Conservation (phyloP, 2,797 vertebrate genomes). For the Oryzias sinensis region DNA sequence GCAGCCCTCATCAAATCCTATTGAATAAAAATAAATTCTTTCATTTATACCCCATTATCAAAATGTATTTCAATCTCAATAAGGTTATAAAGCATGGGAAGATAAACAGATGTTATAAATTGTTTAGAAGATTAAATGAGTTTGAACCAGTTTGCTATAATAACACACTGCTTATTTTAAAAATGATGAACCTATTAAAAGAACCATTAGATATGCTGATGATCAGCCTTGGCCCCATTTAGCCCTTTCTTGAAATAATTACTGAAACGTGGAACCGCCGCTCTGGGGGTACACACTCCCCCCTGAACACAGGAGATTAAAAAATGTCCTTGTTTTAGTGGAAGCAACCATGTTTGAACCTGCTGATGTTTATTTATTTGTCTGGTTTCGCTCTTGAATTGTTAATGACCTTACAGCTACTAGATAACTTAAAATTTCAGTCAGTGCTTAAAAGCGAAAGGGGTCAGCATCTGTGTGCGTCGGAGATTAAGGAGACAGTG, state of each 20-base stretch:
- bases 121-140: no score
- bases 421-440: slow-evolving; percentile 13
- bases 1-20: no score
- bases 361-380: no score
- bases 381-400: slow-evolving; percentile 1
- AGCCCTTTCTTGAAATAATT: neutral
- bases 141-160: no score
- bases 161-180: neutral
- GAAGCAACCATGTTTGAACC: neutral
- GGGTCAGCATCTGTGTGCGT: slow-evolving; percentile 10
- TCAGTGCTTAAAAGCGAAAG: slow-evolving; percentile 19
- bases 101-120: no score
- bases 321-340: neutral
- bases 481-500: slow-evolving; percentile 54
- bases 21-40: no score
- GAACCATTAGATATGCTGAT: neutral
- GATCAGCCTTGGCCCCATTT: neutral
- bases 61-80: no score
- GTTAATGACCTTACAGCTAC: slow-evolving; percentile 30
- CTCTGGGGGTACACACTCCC: neutral
- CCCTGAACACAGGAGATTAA: neutral
- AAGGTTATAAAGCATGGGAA: no score
- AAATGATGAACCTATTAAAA: neutral
- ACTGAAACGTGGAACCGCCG: neutral
- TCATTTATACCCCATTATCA: no score